Evolutionary conservation across 2,113 vertebrate genomes (phyloP).

Genomic region (Todiramphus chloris): DNA sequence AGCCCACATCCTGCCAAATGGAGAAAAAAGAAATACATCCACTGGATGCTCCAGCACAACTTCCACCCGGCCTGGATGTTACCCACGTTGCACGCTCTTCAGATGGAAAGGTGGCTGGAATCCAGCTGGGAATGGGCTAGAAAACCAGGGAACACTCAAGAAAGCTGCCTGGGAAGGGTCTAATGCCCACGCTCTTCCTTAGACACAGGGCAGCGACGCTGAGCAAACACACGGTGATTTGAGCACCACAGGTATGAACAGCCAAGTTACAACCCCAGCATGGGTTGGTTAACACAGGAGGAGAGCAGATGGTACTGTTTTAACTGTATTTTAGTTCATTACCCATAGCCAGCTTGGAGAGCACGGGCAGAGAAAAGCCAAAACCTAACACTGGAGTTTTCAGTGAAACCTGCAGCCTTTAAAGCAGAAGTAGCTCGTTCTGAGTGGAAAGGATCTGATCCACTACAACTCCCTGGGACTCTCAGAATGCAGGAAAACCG

Average conservation of each 20-base stretch:
- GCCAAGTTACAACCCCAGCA: neutral
- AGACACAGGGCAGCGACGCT: neutral
- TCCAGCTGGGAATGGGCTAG: neutral
- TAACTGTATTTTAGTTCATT: neutral
- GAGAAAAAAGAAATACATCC: neutral
- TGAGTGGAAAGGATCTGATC: neutral
- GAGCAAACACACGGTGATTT: neutral
- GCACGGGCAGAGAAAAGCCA: neutral
- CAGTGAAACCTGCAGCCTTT: neutral
- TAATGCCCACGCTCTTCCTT: neutral
- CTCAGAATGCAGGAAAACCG: neutral
- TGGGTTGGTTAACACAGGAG: neutral
- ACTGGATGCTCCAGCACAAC: neutral
- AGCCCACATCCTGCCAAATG: neutral
- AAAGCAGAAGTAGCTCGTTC: neutral
- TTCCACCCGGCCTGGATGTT: neutral
- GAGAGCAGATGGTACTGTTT: neutral
- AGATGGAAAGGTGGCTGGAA: neutral
- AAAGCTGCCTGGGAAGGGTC: neutral
- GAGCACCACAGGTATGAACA: neutral
- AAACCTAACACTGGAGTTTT: neutral
- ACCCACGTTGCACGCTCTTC: accelerated
- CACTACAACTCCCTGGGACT: neutral
- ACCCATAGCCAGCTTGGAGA: neutral
- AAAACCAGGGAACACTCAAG: neutral